Conservation (phyloP, 2,888 invertebrate genomes). For the Chloromyia formosa region DNA sequence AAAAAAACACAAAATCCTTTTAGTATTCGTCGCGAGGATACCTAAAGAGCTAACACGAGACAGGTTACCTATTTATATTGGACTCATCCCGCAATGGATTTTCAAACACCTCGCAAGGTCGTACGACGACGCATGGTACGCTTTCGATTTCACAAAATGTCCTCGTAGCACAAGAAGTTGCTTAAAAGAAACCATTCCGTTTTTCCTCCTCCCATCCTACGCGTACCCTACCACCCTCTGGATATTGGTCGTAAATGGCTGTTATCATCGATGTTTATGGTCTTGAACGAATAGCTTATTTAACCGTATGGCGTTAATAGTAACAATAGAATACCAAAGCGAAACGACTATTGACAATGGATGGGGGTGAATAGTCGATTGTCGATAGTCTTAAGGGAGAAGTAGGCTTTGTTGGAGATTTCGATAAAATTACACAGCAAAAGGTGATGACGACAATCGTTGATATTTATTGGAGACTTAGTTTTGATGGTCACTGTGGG, state of each 20-base stretch:
- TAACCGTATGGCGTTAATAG: conserved; percentile 5
- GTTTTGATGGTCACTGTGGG: too few relatives aligned
- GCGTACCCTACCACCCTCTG: neutral
- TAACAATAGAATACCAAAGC: neutral
- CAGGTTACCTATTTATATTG: neutral
- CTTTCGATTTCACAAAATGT: neutral
- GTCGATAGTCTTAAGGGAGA: too few relatives aligned
- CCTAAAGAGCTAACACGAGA: too few relatives aligned
- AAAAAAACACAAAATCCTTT: neutral
- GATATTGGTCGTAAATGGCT: conserved; percentile 25
- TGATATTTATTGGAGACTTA: too few relatives aligned
- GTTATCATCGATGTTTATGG: conserved; percentile 34
- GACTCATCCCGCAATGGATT: neutral
- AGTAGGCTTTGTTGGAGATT: too few relatives aligned
- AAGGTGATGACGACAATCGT: too few relatives aligned
- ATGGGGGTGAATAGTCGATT: neutral
- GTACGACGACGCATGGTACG: neutral
- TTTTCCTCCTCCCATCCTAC: too few relatives aligned
- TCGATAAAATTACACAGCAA: too few relatives aligned
- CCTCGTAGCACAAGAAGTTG: neutral
- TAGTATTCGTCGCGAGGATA: neutral
- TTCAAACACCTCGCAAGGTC: neutral
- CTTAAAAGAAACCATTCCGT: too few relatives aligned
- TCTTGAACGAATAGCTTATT: conserved; percentile 18
- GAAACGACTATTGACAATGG: too few relatives aligned